Base-by-base conservation (phyloP, 2,888 invertebrate genomes). In the Acronicta leporina region DNA sequence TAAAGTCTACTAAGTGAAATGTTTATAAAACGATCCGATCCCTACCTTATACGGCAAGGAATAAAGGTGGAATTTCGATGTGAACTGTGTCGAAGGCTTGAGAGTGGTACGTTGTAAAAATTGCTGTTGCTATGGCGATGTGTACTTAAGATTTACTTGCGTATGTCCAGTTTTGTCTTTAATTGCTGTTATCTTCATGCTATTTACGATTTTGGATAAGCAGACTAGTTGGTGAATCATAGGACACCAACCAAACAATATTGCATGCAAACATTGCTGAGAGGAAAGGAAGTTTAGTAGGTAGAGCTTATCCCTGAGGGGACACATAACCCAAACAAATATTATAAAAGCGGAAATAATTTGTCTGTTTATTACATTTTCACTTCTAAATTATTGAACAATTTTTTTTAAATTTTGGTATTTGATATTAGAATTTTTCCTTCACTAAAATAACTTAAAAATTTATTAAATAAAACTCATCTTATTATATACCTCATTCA, bases 71-170 rank as follows among this genome's bases (percentile, higher is more conserved):
- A 63, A 59, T 77, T 9, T 79, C 33, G 30, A 72, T 63, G 75
- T 30, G 59, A 15, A 68, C 20, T 0, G 14, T 68, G 57, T 85
- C 80, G 69, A 85, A 89, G 79, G 86, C 85, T 84, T 86, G 81
- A 76, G 79, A 84, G 84, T 84, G 80, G 86, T 84, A 85, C 82
- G 82, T 82, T 81, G 75, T 64, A 63, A 52, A 66, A 62, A 67
- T 49, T 61, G 77, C 62, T 75, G 75, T 75, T 75, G 77, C 78
- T 66, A 75, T 63, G 75, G 60, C 62, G 59, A 58, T 68, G 50
- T 44, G 75, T 71, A 74, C 71, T 68, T 56, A 41, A 57, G 52
- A 59, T 71, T 67, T 71, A 66, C 68, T 77, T 65, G 61, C 51
- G 46, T 56, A 44, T 69, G 70, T 59, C 63, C 41, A 48, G 62